Evolutionary conservation across 1,140 invertebrate genomes (phyloP).

Genomic region (Macrotrachela quadricornifera): DNA sequence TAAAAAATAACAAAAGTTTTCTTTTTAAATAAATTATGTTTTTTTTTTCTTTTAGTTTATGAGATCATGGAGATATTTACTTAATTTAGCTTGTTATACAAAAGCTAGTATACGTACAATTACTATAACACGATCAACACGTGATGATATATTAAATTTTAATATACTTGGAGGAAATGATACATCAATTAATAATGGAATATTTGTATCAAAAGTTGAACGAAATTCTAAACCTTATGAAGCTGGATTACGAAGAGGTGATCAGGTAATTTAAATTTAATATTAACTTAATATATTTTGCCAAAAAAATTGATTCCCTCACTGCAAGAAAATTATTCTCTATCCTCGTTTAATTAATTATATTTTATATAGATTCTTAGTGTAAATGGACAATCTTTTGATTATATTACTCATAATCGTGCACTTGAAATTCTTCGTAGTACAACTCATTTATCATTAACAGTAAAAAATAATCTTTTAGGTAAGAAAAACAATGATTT

Average conservation of each 20-base stretch:
- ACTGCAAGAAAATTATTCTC: no score
- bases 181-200: constrained; percentile 47
- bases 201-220: constrained; percentile 82
- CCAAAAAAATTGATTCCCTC: no score
- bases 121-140: constrained; percentile 63
- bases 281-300: no score
- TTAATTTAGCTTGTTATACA: constrained; percentile 86
- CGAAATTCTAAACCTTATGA: constrained; percentile 76
- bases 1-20: constrained; percentile 27
- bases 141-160: constrained; percentile 49
- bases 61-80: constrained; percentile 26
- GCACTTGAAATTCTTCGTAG: constrained; percentile 74
- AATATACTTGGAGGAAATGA: constrained; percentile 69
- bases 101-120: constrained; percentile 75
- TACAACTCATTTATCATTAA: constrained; percentile 81
- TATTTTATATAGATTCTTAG: constrained; percentile 39
- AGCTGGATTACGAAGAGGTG: constrained; percentile 80
- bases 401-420: constrained; percentile 62
- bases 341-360: no score
- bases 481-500: constrained; percentile 18
- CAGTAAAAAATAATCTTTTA: constrained; percentile 84
- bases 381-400: constrained; percentile 86
- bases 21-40: no score
- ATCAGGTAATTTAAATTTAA: constrained; percentile 39
- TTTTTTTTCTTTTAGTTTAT: no score